These are phyloP conservation scores for Tenebrosternarchus preto DNA, from an alignment of 2,113 vertebrate species.

Conservation along the genomic window DNA sequence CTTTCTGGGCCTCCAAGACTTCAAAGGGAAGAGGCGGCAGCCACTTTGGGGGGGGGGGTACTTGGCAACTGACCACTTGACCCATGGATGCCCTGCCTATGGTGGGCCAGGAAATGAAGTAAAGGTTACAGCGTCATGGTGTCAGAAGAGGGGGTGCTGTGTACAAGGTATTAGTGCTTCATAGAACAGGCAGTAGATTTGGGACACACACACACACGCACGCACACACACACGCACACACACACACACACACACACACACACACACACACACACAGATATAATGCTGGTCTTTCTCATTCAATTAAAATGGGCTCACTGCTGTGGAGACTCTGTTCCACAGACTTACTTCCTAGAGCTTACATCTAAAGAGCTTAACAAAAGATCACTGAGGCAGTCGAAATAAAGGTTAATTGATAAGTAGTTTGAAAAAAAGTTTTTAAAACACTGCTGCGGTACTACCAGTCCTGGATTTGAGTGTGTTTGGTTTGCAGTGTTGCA, in stretches of 20 bases:
- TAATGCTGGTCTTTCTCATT: conserved; percentile 63
- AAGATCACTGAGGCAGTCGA: neutral
- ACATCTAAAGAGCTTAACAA: neutral
- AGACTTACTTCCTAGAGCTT: conserved; percentile 15
- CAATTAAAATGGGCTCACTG: conserved; percentile 64
- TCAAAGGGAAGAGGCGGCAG: conserved; percentile 65
- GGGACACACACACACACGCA: conserved; percentile 37
- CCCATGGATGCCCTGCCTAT: conserved; percentile 54
- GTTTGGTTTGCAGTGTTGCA: too few species aligned
- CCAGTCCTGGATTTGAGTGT: too few species aligned
- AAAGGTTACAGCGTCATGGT: conserved; percentile 61
- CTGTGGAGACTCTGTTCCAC: conserved; percentile 48
- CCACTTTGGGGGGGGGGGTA: conserved; percentile 53
- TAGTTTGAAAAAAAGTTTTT: neutral
- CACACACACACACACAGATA: conserved; percentile 53
- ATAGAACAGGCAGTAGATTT: conserved; percentile 46
- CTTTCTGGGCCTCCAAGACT: conserved; percentile 63
- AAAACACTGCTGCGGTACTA: neutral
- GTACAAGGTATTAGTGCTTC: conserved; percentile 59
- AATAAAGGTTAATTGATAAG: neutral
- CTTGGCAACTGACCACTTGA: conserved; percentile 71
- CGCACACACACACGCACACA: too few species aligned
- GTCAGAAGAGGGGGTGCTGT: conserved; percentile 49
- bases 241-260: too few species aligned
- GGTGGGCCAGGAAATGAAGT: conserved; percentile 69